Conservation (phyloP, 2,888 invertebrate genomes). For the Zygothrica quintamaculata region DNA sequence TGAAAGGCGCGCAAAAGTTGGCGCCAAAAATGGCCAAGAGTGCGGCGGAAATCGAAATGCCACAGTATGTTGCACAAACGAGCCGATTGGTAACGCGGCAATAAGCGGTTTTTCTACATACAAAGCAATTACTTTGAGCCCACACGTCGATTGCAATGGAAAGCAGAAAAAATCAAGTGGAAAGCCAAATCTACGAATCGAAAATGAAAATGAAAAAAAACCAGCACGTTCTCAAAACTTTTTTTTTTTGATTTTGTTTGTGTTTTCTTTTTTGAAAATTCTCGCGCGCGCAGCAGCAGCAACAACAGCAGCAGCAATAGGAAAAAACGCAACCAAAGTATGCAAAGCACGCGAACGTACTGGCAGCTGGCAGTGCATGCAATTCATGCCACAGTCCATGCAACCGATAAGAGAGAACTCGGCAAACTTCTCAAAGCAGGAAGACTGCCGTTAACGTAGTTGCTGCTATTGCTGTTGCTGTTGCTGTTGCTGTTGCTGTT, state of each 20-base stretch:
- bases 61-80: conserved; percentile 42
- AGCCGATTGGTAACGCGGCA: conserved; percentile 25
- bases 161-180: conserved; percentile 25
- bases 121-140: not conserved
- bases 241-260: too few species aligned
- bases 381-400: conserved; percentile 55
- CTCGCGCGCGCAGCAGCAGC: conserved; percentile 25
- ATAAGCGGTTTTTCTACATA: conserved; percentile 5
- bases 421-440: conserved; percentile 67
- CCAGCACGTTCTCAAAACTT: conserved; percentile 21
- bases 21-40: conserved; percentile 52
- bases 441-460: conserved; percentile 52
- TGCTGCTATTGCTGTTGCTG: conserved; percentile 30
- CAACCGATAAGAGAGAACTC: conserved; percentile 66
- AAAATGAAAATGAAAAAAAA: conserved; percentile 19
- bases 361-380: conserved; percentile 66
- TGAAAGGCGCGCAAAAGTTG: conserved; percentile 40
- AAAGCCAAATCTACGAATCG: not conserved
- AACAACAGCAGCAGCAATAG: conserved; percentile 47
- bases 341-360: conserved; percentile 83
- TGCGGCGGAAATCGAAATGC: conserved; percentile 44
- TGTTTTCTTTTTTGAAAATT: too few species aligned
- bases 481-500: conserved; percentile 38
- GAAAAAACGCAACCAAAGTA: conserved; percentile 83
- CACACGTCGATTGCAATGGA: conserved; percentile 42